Evolutionary conservation across 2,113 vertebrate genomes (phyloP).

Genomic region (Bubo scandiacus): DNA sequence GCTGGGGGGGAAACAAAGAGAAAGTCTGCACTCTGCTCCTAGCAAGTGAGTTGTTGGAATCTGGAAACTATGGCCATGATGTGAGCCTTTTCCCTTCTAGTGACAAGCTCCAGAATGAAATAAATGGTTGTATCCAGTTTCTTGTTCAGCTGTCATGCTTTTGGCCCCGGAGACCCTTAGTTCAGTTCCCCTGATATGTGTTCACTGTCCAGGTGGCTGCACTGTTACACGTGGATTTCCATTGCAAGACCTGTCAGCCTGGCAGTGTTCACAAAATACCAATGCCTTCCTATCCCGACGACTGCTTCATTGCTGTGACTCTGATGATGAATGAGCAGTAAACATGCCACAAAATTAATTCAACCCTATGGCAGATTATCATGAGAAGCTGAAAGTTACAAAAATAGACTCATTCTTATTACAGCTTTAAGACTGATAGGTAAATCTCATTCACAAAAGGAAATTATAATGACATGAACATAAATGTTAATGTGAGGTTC

Average conservation of each 20-base stretch:
- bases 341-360: slow-evolving; percentile 31
- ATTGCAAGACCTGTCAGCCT: neutral
- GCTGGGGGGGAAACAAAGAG: neutral
- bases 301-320: slow-evolving; percentile 17
- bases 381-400: slow-evolving; percentile 27
- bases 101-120: neutral
- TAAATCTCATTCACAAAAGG: slow-evolving; percentile 64
- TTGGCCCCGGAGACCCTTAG: neutral
- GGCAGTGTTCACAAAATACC: neutral
- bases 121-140: neutral
- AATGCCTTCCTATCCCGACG: neutral
- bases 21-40: neutral
- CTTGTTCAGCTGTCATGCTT: neutral
- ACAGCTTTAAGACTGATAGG: slow-evolving; percentile 57
- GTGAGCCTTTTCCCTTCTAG: neutral
- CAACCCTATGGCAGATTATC: slow-evolving; percentile 41
- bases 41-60: neutral
- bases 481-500: slow-evolving; percentile 70
- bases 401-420: slow-evolving; percentile 57
- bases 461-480: slow-evolving; percentile 65
- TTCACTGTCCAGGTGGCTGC: neutral
- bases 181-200: neutral
- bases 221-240: neutral
- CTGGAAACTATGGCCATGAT: neutral
- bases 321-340: slow-evolving; percentile 11